These are phyloP conservation scores for Artibeus jamaicensis DNA, from an alignment of 2,797 vertebrate species.

Conservation along the genomic window DNA sequence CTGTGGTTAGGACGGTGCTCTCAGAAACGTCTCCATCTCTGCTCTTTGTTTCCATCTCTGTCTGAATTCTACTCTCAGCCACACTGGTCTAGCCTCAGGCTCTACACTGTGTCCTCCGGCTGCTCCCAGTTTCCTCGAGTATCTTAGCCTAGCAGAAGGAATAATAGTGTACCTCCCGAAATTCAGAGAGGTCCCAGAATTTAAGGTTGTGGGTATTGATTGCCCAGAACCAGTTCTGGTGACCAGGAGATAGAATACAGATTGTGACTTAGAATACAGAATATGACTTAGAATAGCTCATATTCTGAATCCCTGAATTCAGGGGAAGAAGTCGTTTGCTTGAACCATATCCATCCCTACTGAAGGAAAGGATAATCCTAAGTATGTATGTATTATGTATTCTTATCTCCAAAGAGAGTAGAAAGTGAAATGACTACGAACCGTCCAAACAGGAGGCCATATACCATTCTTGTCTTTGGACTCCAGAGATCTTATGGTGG, in stretches of 20 bases:
- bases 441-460: background rate
- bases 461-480: background rate
- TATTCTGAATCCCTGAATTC: background rate
- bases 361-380: background rate
- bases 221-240: background rate
- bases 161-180: background rate
- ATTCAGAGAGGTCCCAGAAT: background rate
- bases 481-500: background rate
- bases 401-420: background rate
- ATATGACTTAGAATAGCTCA: background rate
- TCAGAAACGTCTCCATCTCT: background rate
- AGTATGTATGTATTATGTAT: background rate
- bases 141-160: background rate
- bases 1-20: background rate
- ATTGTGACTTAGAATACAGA: background rate
- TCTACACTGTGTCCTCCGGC: background rate
- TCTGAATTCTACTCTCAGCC: background rate
- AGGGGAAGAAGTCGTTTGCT: background rate
- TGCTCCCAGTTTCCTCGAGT: background rate
- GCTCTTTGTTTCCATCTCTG: background rate
- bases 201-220: background rate
- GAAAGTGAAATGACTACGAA: background rate
- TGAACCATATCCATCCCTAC: background rate
- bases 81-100: background rate
- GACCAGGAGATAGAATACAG: background rate